A percentile compares a stretch with the other conserved stretches of the same genome.
Conservation (phyloP, 2,888 invertebrate genomes). For the Arrhopalites spinosus region DNA sequence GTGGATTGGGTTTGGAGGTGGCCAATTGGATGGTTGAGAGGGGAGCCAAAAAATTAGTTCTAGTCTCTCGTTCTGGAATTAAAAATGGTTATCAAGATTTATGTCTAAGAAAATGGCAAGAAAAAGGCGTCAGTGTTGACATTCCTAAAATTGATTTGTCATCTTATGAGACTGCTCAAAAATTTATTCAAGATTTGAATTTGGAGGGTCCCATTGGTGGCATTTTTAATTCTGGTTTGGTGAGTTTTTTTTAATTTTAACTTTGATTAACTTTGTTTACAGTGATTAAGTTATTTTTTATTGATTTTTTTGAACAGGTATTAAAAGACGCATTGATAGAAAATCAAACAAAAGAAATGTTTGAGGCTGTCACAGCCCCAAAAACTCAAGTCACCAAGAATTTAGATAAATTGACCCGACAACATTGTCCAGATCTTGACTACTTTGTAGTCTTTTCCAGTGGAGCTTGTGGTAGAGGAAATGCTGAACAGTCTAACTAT, state of each 20-base stretch:
- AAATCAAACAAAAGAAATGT: constrained; percentile 71
- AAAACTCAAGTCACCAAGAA: constrained; percentile 81
- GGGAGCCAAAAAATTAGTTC: constrained; percentile 35
- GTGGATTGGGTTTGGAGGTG: constrained; percentile 41
- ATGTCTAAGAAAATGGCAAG: constrained; percentile 30
- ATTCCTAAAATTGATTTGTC: constrained; percentile 32
- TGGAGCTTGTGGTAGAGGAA: constrained; percentile 88
- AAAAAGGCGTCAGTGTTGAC: not conserved
- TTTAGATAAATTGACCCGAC: constrained; percentile 72
- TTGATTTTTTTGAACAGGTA: constrained; percentile 56
- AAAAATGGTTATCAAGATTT: constrained; percentile 34
- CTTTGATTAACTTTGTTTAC: not conserved
- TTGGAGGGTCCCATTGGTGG: constrained; percentile 78
- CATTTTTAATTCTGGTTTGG: constrained; percentile 86
- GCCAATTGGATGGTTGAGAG: constrained; percentile 35
- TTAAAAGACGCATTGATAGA: constrained; percentile 61
- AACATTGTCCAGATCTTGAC: constrained; percentile 62
- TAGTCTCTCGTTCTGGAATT: constrained; percentile 36
- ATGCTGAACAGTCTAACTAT: constrained; percentile 89
- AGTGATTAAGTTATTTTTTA: not conserved
- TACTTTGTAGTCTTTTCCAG: constrained; percentile 91
- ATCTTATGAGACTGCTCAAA: constrained; percentile 7
- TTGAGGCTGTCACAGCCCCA: constrained; percentile 71
- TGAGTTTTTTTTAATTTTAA: constrained; percentile 57
- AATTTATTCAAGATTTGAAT: constrained; percentile 59